Conservation (phyloP, 2,888 invertebrate genomes). For the Agriopis leucophaearia region DNA sequence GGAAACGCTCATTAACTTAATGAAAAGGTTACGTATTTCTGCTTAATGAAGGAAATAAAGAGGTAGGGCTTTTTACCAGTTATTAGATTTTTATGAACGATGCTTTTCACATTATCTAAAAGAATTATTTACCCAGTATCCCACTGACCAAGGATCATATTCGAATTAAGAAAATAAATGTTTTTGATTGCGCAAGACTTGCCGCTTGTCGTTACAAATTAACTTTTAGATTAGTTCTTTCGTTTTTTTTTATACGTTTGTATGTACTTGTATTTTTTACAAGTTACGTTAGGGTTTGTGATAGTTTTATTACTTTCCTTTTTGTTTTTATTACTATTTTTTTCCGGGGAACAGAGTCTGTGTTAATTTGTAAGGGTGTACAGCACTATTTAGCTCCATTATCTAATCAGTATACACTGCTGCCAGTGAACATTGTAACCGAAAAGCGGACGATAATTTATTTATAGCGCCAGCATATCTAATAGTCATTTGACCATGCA, state of each 20-base stretch:
- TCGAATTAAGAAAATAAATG: too few relatives aligned
- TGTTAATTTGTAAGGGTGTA: not conserved
- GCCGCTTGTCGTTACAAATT: too few relatives aligned
- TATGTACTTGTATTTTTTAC: too few relatives aligned
- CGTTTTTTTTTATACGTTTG: too few relatives aligned
- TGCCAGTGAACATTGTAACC: constrained; percentile 54
- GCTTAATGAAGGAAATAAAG: constrained; percentile 49
- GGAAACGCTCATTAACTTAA: constrained; percentile 59
- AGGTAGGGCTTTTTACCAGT: constrained; percentile 37
- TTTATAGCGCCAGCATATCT: constrained; percentile 43
- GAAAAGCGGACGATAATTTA: constrained; percentile 52
- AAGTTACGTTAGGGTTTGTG: too few relatives aligned
- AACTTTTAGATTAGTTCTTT: too few relatives aligned
- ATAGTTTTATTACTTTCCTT: too few relatives aligned
- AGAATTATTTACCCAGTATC: too few relatives aligned
- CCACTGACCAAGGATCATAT: too few relatives aligned
- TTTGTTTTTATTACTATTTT: too few relatives aligned
- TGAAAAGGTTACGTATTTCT: constrained; percentile 55
- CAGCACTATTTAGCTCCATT: not conserved
- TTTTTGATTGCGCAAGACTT: too few relatives aligned
- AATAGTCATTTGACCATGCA: constrained; percentile 53
- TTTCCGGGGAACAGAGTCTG: not conserved
- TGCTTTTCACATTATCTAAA: not conserved
- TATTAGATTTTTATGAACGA: constrained; percentile 27
- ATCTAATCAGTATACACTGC: constrained; percentile 44